phyloP scores from a whole-genome alignment of 2,797 vertebrate genomes.

The Darevskia mixta region DNA sequence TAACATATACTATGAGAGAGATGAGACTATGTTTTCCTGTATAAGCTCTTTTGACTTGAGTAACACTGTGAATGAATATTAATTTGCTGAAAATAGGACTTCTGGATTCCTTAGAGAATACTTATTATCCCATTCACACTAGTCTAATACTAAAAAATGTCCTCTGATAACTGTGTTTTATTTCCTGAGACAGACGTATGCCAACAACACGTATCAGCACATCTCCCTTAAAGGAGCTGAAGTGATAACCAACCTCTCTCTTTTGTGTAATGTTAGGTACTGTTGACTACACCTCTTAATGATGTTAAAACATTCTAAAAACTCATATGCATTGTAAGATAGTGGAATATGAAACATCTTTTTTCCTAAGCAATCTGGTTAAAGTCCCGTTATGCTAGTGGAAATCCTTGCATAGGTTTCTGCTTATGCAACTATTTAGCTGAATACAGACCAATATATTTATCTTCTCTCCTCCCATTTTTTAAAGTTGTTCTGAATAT shows the following conservation, averaged over 20 bases:
- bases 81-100: background rate
- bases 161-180: background rate
- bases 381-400: too few species aligned
- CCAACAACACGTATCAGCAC: background rate
- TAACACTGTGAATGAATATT: background rate
- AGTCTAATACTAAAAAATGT: background rate
- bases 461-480: background rate
- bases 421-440: too few species aligned
- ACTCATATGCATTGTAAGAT: too few species aligned
- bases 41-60: background rate
- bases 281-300: too few species aligned
- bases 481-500: constrained; percentile 16
- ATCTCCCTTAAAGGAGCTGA: background rate
- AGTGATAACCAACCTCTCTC: background rate
- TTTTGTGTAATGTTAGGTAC: background rate
- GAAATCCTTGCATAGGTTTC: too few species aligned
- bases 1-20: background rate
- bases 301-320: too few species aligned
- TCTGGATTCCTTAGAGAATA: background rate
- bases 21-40: background rate
- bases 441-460: background rate
- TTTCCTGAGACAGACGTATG: background rate
- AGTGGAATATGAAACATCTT: too few species aligned
- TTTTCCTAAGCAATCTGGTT: too few species aligned
- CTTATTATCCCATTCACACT: background rate